These are phyloP conservation scores for Siderastrea radians DNA, from an alignment of 92 coral and sea anemone genomes.

Conservation along the genomic window DNA sequence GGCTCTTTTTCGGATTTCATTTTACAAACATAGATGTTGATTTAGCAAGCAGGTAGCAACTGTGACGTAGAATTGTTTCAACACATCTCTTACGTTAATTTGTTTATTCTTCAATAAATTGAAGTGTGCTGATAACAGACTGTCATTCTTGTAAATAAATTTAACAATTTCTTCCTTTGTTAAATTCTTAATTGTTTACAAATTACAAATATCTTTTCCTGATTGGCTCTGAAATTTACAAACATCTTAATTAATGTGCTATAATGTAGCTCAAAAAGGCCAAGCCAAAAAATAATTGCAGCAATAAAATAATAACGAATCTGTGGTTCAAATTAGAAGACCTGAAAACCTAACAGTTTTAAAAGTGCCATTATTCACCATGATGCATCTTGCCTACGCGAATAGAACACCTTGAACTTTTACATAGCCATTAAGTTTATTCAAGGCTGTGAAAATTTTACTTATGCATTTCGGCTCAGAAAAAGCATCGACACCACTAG, in stretches of 20 bases:
- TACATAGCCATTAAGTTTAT: too few species aligned
- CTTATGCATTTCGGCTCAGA: too few species aligned
- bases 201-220: constrained; percentile 8
- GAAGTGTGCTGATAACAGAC: constrained; percentile 9
- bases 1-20: too few species aligned
- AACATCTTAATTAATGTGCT: not conserved
- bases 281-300: not conserved
- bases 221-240: not conserved
- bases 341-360: too few species aligned
- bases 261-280: not conserved
- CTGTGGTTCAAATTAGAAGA: too few species aligned
- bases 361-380: too few species aligned
- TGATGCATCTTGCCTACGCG: too few species aligned
- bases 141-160: constrained; percentile 33
- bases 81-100: not conserved
- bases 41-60: not conserved
- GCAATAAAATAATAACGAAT: too few species aligned
- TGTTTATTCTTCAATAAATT: not conserved
- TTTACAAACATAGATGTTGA: too few species aligned
- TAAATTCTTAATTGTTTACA: constrained; percentile 11
- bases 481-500: too few species aligned
- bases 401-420: too few species aligned
- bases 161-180: not conserved
- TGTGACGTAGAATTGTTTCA: constrained; percentile 16
- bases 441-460: too few species aligned